phyloP scores from a whole-genome alignment of 2,888 invertebrate genomes.

The Itoplectis maculator region DNA sequence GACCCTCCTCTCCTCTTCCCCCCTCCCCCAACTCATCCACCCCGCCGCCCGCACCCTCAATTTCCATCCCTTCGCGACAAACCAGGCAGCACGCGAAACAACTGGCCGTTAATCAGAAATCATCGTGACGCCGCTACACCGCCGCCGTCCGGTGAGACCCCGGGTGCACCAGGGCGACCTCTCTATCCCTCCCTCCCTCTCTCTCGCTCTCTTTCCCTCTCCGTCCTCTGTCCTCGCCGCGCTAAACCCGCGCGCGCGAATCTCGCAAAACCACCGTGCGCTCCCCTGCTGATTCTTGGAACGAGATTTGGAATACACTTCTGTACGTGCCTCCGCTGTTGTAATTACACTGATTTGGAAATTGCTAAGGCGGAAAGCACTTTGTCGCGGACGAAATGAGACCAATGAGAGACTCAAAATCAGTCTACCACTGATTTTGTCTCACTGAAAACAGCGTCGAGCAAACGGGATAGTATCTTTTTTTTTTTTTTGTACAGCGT shows the following conservation, averaged over 20 bases:
- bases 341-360: neutral
- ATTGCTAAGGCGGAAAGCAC: neutral
- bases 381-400: too few species aligned
- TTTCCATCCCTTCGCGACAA: conserved; percentile 48
- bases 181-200: conserved; percentile 41
- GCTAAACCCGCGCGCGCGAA: neutral
- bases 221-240: neutral
- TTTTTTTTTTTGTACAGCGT: too few species aligned
- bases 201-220: conserved; percentile 17
- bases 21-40: neutral
- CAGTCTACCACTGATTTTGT: too few species aligned
- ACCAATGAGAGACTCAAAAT: too few species aligned
- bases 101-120: conserved; percentile 84
- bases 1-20: conserved; percentile 66
- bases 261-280: conserved; percentile 3
- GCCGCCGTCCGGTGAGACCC: conserved; percentile 64
- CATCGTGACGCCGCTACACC: conserved; percentile 74
- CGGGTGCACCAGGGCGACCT: conserved; percentile 30
- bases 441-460: too few species aligned
- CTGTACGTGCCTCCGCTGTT: neutral
- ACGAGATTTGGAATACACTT: conserved; percentile 18
- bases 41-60: neutral
- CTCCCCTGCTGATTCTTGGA: conserved; percentile 17
- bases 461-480: too few species aligned
- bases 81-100: conserved; percentile 76